These are phyloP conservation scores for Myotis davidii DNA, from an alignment of 2,113 vertebrate species.

Conservation along the genomic window DNA sequence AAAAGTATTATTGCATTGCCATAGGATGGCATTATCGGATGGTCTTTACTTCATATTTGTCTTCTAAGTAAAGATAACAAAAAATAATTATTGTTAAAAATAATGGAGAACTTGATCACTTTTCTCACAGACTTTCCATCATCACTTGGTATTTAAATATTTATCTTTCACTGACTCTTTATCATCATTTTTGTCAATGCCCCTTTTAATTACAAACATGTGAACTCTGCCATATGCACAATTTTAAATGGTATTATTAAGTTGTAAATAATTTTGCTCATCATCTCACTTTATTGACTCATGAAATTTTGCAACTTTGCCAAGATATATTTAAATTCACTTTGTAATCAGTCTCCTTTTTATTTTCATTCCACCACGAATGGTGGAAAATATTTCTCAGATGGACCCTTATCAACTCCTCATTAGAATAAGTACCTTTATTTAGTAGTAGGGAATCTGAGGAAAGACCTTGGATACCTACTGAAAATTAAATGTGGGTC, in stretches of 20 bases:
- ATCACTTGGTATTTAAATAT: neutral
- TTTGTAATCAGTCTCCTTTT: neutral
- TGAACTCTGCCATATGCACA: neutral
- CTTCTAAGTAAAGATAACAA: neutral
- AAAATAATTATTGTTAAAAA: neutral
- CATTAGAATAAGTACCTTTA: neutral
- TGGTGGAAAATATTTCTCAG: no score
- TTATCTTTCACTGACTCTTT: neutral
- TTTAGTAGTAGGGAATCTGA: neutral
- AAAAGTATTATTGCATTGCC: neutral
- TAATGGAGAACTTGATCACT: neutral
- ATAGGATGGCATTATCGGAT: neutral
- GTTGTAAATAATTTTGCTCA: neutral
- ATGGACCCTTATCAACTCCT: neutral
- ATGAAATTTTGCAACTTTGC: neutral
- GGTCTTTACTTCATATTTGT: neutral
- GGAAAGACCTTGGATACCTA: neutral
- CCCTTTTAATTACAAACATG: constrained; percentile 26
- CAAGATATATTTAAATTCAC: neutral
- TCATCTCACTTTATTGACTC: neutral
- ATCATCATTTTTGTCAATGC: neutral
- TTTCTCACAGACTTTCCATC: neutral
- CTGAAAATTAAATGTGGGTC: neutral
- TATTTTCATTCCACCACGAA: neutral
- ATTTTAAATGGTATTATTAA: neutral